A percentile compares a stretch with the other conserved stretches of the same genome.
Evolutionary conservation across 1,140 invertebrate genomes (phyloP).

Genomic region (Drosophila yakuba): DNA sequence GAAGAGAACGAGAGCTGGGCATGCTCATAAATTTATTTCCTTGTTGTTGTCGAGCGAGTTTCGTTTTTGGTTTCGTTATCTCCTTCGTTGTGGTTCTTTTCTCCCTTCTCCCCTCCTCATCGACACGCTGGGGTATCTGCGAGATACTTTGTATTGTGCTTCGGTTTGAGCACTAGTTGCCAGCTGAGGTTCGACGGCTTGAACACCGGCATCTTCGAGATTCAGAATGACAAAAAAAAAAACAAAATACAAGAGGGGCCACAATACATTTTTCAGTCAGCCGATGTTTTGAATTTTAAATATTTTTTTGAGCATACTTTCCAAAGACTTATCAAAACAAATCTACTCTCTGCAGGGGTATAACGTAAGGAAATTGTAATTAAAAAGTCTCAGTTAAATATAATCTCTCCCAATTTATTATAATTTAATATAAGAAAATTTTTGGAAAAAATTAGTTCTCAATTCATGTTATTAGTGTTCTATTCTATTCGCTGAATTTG

Average conservation of each 20-base stretch:
- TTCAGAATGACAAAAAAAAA: not conserved
- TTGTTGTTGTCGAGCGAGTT: constrained; percentile 65
- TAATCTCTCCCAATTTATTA: too few species aligned
- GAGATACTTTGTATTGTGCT: constrained; percentile 57
- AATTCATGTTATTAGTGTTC: not conserved
- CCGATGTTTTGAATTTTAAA: not conserved
- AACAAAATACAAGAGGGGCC: not conserved
- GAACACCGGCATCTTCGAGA: constrained; percentile 4
- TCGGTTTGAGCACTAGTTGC: constrained; percentile 27
- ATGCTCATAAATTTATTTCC: constrained; percentile 78
- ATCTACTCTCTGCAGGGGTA: not conserved
- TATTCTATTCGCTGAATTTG: not conserved
- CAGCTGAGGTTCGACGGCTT: constrained; percentile 65
- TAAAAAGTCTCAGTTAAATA: too few species aligned
- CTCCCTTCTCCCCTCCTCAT: not conserved
- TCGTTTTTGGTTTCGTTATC: constrained; percentile 62
- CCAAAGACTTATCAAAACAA: not conserved
- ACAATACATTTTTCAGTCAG: too few species aligned
- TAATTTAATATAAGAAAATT: too few species aligned
- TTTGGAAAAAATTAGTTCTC: too few species aligned
- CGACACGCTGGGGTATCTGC: constrained; percentile 11
- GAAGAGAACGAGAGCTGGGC: constrained; percentile 24
- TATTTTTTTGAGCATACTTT: not conserved
- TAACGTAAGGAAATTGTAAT: too few species aligned
- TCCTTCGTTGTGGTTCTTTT: constrained; percentile 41